These are phyloP conservation scores for Urophycis tenuis DNA, from an alignment of 2,797 vertebrate species.

Conservation along the genomic window DNA sequence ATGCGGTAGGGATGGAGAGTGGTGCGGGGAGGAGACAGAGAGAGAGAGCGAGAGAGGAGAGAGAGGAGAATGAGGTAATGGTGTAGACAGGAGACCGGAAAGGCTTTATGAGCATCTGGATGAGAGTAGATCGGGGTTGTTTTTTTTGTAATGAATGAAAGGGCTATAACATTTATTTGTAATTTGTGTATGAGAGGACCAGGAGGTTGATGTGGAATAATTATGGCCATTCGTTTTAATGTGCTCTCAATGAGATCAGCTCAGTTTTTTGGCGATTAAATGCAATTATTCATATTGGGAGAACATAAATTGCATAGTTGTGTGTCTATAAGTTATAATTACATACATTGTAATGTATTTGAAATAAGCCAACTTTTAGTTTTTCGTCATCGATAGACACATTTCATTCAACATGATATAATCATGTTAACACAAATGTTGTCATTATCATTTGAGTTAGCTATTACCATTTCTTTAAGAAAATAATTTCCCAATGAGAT, in stretches of 20 bases:
- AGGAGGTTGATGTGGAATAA: background rate
- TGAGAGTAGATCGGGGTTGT: background rate
- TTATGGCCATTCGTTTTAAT: too few relatives aligned
- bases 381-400: too few relatives aligned
- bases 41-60: background rate
- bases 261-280: background rate
- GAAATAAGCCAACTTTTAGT: too few relatives aligned
- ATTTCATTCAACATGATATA: too few relatives aligned
- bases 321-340: background rate
- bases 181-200: background rate
- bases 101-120: background rate
- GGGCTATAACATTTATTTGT: background rate
- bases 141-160: background rate
- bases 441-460: too few relatives aligned
- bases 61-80: background rate
- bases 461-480: too few relatives aligned
- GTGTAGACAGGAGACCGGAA: too few relatives aligned
- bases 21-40: background rate
- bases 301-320: background rate
- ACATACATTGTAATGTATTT: background rate
- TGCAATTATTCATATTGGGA: background rate
- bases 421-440: too few relatives aligned
- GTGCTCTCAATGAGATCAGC: too few relatives aligned
- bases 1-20: constrained; percentile 29
- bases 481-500: background rate